Evolutionary conservation across 2,888 invertebrate genomes (phyloP), one percentile per base, ranked within the genome.

Genomic region (Phyllotreta striolata): DNA sequence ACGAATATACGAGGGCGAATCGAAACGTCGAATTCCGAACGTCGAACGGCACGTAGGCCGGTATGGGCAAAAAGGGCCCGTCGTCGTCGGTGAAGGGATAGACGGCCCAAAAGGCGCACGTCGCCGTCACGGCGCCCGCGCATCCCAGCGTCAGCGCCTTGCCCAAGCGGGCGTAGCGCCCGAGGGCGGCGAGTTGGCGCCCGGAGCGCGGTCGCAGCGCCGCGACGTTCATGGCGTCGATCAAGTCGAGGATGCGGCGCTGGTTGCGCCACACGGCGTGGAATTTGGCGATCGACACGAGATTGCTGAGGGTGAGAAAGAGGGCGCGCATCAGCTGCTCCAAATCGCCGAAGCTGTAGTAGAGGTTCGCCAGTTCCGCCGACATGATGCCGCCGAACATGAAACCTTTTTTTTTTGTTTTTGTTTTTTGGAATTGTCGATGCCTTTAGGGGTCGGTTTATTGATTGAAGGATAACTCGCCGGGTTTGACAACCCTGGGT

Each of bases 361-460:
- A 79, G 55, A 86, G 70, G 70, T 85, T 84, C 2, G 84, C 79
- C 0, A 83, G 73, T 78, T 86, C 85, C 34, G 83, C 82, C 10
- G 83, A 71, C 0, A 84, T 70, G 71, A 83, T 85, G 3, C 79
- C 79, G 0, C 84, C 83, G 83, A 74, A 64, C 34, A 70, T 68
- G 39, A 70, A 55, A 54, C 71, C 72, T n/a, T n/a, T n/a, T n/a
- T n/a, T n/a, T n/a, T n/a, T n/a, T n/a, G n/a, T n/a, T n/a, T n/a
- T n/a, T n/a, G n/a, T n/a, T n/a, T n/a, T n/a, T n/a, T n/a, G n/a
- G n/a, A n/a, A n/a, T n/a, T n/a, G n/a, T n/a, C n/a, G n/a, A n/a
- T n/a, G n/a, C n/a, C n/a, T n/a, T n/a, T n/a, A n/a, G n/a, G n/a
- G n/a, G n/a, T n/a, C n/a, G n/a, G n/a, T n/a, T n/a, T n/a, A n/a